Evolutionary conservation across 2,797 vertebrate genomes (phyloP).

Genomic region (Salmo trutta): DNA sequence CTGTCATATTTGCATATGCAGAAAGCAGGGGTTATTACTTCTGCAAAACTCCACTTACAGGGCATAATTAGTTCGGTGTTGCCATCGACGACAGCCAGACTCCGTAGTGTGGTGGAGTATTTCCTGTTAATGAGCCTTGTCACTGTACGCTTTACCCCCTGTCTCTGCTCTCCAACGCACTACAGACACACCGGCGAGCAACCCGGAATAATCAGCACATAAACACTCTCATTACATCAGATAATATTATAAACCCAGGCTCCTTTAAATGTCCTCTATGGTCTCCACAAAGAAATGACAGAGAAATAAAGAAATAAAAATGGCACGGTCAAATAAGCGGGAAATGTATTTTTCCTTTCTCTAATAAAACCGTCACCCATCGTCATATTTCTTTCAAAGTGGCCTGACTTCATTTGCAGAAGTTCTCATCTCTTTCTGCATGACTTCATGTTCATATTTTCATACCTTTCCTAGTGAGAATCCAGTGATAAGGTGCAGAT

Average conservation of each 20-base stretch:
- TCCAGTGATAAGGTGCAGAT: not conserved
- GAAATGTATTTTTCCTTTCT: conserved; percentile 5
- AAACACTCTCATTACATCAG: conserved; percentile 62
- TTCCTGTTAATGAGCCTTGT: conserved; percentile 80
- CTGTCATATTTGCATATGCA: conserved; percentile 82
- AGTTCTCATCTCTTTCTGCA: not conserved
- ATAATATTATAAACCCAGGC: conserved; percentile 39
- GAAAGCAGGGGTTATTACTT: conserved; percentile 72
- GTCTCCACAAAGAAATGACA: conserved; percentile 9
- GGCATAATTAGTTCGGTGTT: conserved; percentile 76
- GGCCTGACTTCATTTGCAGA: not conserved
- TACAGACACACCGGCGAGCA: not conserved
- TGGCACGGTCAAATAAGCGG: conserved; percentile 31
- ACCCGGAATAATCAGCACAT: conserved; percentile 54
- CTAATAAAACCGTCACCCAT: not conserved
- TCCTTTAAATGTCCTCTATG: conserved; percentile 51
- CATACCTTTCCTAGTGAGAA: not conserved
- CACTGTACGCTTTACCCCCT: conserved; percentile 33
- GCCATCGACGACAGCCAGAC: conserved; percentile 58
- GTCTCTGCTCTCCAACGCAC: conserved; percentile 1
- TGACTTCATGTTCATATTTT: not conserved
- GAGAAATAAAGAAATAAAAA: conserved; percentile 23
- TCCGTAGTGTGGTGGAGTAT: conserved; percentile 60
- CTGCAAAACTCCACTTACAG: conserved; percentile 69
- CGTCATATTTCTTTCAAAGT: not conserved